Evolutionary conservation across 2,113 vertebrate genomes (phyloP).

Genomic region (Microcebus ravelobensis): DNA sequence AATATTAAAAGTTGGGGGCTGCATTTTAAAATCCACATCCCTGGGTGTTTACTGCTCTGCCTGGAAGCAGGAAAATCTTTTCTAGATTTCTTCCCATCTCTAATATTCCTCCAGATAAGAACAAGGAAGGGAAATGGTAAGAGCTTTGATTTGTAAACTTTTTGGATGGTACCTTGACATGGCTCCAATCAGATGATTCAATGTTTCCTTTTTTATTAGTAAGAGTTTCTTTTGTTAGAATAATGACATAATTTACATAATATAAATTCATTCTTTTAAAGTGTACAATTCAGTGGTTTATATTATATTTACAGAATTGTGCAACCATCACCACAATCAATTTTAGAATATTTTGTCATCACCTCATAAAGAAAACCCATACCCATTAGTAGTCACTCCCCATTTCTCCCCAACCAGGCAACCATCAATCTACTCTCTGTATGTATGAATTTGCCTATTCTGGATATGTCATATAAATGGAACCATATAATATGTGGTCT

Average conservation of each 20-base stretch:
- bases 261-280: constrained; percentile 30
- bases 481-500: background rate
- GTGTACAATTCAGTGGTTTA: background rate
- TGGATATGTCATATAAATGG: constrained; percentile 1
- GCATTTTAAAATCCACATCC: constrained; percentile 50
- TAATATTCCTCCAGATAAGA: constrained; percentile 34
- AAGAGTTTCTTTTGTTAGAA: background rate
- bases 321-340: background rate
- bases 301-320: constrained; percentile 24
- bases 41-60: constrained; percentile 9
- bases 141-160: constrained; percentile 59
- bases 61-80: constrained; percentile 34
- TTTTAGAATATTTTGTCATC: background rate
- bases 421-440: background rate
- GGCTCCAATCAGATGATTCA: background rate
- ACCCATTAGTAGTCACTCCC: background rate
- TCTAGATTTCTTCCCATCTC: constrained; percentile 30
- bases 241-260: constrained; percentile 8
- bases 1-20: constrained; percentile 55
- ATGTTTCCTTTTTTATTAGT: constrained; percentile 40
- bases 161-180: background rate
- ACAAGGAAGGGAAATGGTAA: constrained; percentile 18
- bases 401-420: background rate
- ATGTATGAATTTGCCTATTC: background rate
- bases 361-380: background rate